phyloP scores from a whole-genome alignment of 2,888 invertebrate species.

The Anoncus sp. region DNA sequence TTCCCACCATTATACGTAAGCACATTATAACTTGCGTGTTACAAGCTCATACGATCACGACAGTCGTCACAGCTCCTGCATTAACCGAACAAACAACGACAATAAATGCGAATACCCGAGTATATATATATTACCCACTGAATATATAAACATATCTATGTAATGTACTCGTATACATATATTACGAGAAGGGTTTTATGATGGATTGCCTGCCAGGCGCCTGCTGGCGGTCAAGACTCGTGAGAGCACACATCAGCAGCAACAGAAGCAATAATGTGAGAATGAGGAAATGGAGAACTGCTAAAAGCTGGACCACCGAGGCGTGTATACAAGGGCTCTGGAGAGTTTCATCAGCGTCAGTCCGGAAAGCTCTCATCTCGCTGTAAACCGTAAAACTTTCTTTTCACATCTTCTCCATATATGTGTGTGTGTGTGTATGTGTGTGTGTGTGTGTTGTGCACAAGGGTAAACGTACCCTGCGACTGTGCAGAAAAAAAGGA shows the following conservation, averaged over 20 bases:
- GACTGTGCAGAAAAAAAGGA: not conserved
- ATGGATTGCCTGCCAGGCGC: slow-evolving; percentile 60
- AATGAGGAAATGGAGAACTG: slow-evolving; percentile 32
- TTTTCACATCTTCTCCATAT: slow-evolving; percentile 2
- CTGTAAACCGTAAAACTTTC: slow-evolving; percentile 43
- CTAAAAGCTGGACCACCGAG: slow-evolving; percentile 40
- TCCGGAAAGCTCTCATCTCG: slow-evolving; percentile 36
- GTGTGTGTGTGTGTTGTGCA: too few relatives aligned
- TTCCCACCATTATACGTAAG: too few relatives aligned
- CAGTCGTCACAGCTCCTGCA: too few relatives aligned
- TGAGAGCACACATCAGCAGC: slow-evolving; percentile 41
- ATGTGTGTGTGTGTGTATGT: too few relatives aligned
- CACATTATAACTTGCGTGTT: too few relatives aligned
- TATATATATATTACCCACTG: slow-evolving; percentile 6
- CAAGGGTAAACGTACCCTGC: not conserved
- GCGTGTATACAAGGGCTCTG: slow-evolving; percentile 8
- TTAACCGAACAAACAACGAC: too few relatives aligned
- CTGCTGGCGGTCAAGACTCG: slow-evolving; percentile 43
- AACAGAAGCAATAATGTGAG: slow-evolving; percentile 30
- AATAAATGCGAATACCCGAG: not conserved
- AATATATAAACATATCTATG: not conserved
- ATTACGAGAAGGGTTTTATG: slow-evolving; percentile 49
- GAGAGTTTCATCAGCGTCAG: slow-evolving; percentile 50
- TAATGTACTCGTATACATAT: slow-evolving; percentile 21
- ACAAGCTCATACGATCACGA: too few relatives aligned